Evolutionary conservation across 2,797 vertebrate genomes (phyloP).

Genomic region (Acrossocheilus fasciatus): DNA sequence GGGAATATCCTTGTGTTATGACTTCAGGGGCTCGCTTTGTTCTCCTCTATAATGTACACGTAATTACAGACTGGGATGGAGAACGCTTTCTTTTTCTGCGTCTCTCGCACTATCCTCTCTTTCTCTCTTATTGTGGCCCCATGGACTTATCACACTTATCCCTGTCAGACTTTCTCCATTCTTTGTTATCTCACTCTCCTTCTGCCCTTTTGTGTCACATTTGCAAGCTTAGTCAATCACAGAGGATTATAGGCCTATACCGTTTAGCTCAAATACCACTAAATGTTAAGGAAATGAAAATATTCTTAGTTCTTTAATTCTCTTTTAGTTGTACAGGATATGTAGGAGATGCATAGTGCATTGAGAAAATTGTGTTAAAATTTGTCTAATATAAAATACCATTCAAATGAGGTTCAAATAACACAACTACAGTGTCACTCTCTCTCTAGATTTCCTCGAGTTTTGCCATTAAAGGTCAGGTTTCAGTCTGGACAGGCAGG

Average conservation of each 20-base stretch:
- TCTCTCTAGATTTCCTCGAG: neutral
- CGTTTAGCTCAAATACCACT: neutral
- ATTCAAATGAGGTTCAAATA: neutral
- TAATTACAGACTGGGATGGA: conserved; percentile 74
- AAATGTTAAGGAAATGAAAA: neutral
- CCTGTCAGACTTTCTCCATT: neutral
- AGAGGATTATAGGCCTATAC: neutral
- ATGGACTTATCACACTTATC: neutral
- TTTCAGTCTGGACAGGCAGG: conserved; percentile 61
- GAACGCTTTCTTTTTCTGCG: conserved; percentile 24
- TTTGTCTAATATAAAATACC: neutral
- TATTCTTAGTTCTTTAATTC: no score
- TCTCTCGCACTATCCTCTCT: neutral
- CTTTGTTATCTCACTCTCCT: neutral
- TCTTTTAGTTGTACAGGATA: neutral
- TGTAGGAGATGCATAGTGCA: neutral
- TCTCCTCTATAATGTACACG: conserved; percentile 73
- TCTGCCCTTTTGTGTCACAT: neutral
- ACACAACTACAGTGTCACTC: neutral
- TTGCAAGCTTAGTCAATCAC: neutral
- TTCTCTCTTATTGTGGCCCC: neutral
- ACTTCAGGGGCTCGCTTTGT: conserved; percentile 77
- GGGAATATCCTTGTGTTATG: conserved; percentile 73
- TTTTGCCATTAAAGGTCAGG: conserved; percentile 9
- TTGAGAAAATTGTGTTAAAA: neutral